Evolutionary conservation across 2,113 vertebrate genomes (phyloP), one percentile per base, ranked within the genome.

Genomic region (Poeciliopsis retropinna): DNA sequence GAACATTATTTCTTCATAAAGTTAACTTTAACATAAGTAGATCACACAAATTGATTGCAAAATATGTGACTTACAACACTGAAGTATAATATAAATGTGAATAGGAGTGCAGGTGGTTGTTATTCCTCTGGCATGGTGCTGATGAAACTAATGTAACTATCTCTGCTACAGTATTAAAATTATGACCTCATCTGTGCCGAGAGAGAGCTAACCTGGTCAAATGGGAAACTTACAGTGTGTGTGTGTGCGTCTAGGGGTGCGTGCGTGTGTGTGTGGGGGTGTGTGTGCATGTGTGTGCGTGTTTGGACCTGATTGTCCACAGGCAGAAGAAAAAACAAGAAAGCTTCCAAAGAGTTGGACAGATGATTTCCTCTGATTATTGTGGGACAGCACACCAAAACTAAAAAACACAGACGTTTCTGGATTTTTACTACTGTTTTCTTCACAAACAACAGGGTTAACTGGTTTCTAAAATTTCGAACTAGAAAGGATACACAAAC

Each of bases 41-140:
- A 25, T 31, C 28, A 29, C 67, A 54, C 29, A 75, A 68, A 82
- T 76, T 47, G 34, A 61, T 44, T 62, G 65, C 37, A 34, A 47
- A 64, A 60, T 44, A n/a, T 47, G 29, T 5, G 10, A 77, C 22
- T 6, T 37, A 39, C 54, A 70, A 57, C 77, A 67, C 22, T 57
- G 72, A 79, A 72, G 63, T 69, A 76, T 44, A 73, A 70, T 51
- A 79, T 22, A 82, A 73, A 81, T 60, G 47, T 60, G 30, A 28
- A 67, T 34, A 29, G 47, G 70, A 67, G 77, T 32, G 57, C 30
- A 78, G 76, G 44, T 85, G 83, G 85, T 88, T 83, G 85, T 54
- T 39, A 84, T 86, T 88, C 78, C 72, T 81, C 57, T 77, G 73
- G 78, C 70, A 67, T 14, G 41, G 67, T 70, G 73, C 75, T 79